Evolutionary conservation across 2,797 vertebrate species (phyloP), one percentile per base, ranked within the genome.

Genomic region (Anniella stebbinsi): DNA sequence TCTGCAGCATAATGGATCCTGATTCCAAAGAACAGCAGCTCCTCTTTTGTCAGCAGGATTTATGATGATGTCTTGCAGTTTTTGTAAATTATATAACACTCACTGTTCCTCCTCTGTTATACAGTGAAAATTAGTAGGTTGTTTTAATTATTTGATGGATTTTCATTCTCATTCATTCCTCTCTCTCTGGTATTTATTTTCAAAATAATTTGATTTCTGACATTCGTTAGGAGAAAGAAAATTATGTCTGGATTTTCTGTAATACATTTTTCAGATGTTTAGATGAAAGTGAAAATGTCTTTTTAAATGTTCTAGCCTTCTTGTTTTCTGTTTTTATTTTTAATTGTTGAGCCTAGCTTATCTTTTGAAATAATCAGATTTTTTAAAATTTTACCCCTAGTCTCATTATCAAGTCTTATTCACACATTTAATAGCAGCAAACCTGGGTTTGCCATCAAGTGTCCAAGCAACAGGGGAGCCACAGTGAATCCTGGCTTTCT

Each of bases 41-140:
- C 88, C 94, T 95, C 85, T 92, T 96, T 96, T 96, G 93, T 95
- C 73, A 92, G 73, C 67, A 91, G 94, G 94, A 97, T 97, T 97
- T 97, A 97, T 95, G 92, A 88, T 82, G 93, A 93, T 93, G 91
- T 94, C 94, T 96, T 95, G 91, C 93, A 83, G 36, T 89, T 97
- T 97, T 96, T 96, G 95, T 96, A 96, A 97, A 96, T 97, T 97
- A 96, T 96, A 94, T 95, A 97, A 94, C 88, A 89, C 87, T 92
- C 87, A 92, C 91, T 93, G 87, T 95, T 96, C 94, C 93, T 95
- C 88, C 93, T 94, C 96, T 95, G 89, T 95, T 97, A 86, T 93
- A 91, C 38, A 90, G 88, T 94, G 93, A 97, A 97, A 97, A 97
- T 95, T 96, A 96, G 93, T 94, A 96, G 93, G 92, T 93, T 95